Conservation (phyloP, 37 sponge, comb jelly and placozoan genomes). For the Tethya wilhelma region DNA sequence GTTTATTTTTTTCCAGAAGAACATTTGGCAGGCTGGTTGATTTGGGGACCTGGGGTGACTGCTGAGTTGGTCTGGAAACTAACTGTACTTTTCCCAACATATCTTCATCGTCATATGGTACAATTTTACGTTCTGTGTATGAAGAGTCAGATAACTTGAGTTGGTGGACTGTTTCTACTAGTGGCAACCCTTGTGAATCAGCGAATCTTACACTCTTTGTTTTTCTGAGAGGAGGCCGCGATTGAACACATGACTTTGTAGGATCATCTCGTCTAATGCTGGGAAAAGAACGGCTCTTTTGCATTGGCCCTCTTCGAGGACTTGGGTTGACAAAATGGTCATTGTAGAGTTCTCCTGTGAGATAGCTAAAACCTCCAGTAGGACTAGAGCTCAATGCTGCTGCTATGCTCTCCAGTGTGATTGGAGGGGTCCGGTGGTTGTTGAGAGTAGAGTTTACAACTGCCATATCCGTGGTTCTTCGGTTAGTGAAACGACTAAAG, state of each 20-base stretch:
- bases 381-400: constrained; percentile 22
- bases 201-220: constrained; percentile 82
- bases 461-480: not conserved
- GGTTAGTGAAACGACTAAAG: not conserved
- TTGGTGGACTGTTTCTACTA: constrained; percentile 51
- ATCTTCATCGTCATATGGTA: constrained; percentile 43
- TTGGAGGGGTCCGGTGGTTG: not conserved
- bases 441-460: not conserved
- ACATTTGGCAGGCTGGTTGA: not conserved
- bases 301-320: not conserved
- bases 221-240: constrained; percentile 25
- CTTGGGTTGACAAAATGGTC: too few species aligned
- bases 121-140: constrained; percentile 57
- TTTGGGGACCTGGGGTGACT: too few species aligned
- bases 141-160: constrained; percentile 58
- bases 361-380: constrained; percentile 24
- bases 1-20: not conserved
- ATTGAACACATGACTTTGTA: constrained; percentile 13
- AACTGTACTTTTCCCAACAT: not conserved
- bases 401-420: constrained; percentile 33
- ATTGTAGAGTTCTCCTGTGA: constrained; percentile 10
- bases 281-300: constrained; percentile 43
- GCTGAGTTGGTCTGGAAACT: too few species aligned
- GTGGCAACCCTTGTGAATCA: constrained; percentile 78
- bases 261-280: constrained; percentile 5